Percentiles rank a stretch among this genome's conserved stretches.
phyloP scores from a whole-genome alignment of 2,797 vertebrate species.

The Esox lucius region DNA sequence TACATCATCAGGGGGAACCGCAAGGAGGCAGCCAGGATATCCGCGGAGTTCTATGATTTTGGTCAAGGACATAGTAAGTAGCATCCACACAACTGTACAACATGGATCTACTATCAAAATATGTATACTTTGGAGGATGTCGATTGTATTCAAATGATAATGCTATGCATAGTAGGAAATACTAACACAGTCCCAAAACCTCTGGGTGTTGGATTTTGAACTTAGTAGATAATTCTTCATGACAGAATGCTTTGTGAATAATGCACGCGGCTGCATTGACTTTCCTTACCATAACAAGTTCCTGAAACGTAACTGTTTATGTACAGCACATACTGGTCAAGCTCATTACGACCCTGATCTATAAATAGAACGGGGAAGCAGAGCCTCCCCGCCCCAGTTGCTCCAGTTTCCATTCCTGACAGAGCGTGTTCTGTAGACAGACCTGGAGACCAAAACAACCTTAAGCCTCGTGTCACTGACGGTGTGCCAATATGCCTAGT shows the following conservation, averaged over 20 bases:
- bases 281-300: background rate
- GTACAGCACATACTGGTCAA: slow-evolving; percentile 58
- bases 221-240: background rate
- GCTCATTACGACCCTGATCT: slow-evolving; percentile 69
- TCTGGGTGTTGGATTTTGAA: background rate
- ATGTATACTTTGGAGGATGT: background rate
- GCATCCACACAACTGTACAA: background rate
- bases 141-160: background rate
- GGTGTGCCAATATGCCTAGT: background rate
- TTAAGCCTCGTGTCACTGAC: background rate
- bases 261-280: background rate
- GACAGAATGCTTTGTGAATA: background rate
- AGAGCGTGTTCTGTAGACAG: slow-evolving; percentile 45
- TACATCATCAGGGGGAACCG: slow-evolving; percentile 95
- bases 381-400: slow-evolving; percentile 68
- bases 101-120: background rate
- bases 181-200: too few species aligned
- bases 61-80: slow-evolving; percentile 87
- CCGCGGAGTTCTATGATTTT: slow-evolving; percentile 92
- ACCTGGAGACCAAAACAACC: slow-evolving; percentile 41
- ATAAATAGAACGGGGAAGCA: slow-evolving; percentile 90
- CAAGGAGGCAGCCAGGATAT: slow-evolving; percentile 94
- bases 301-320: slow-evolving; percentile 35
- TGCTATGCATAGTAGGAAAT: background rate
- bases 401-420: slow-evolving; percentile 71